phyloP scores from a whole-genome alignment of 2,113 vertebrate genomes.

The Synchiropus splendidus region DNA sequence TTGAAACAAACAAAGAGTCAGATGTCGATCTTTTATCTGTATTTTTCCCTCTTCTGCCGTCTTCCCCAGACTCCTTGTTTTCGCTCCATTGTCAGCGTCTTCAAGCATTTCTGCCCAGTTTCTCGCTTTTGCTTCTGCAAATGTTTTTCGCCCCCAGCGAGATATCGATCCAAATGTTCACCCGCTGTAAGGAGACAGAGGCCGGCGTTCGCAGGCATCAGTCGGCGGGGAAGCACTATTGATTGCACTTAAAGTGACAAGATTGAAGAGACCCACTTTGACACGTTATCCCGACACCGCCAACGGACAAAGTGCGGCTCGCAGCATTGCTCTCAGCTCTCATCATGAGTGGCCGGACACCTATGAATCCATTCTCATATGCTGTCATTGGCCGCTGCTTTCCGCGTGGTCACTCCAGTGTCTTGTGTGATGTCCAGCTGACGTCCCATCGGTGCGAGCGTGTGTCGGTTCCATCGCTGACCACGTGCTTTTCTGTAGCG shows the following conservation, averaged over 20 bases:
- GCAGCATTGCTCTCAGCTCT: constrained; percentile 34
- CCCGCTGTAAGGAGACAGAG: constrained; percentile 17
- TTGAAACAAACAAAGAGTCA: too few relatives aligned
- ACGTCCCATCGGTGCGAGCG: too few relatives aligned
- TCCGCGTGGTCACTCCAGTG: too few relatives aligned
- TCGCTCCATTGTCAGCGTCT: too few relatives aligned
- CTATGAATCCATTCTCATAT: constrained; percentile 32
- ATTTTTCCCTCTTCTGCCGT: too few relatives aligned
- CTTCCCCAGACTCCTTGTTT: too few relatives aligned
- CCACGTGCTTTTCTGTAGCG: too few relatives aligned
- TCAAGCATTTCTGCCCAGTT: constrained; percentile 18
- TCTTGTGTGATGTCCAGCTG: too few relatives aligned
- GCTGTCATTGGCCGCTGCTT: too few relatives aligned
- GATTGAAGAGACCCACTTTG: constrained; percentile 57
- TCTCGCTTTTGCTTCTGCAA: constrained; percentile 24
- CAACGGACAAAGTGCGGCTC: constrained; percentile 32
- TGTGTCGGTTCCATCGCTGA: too few relatives aligned
- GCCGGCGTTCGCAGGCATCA: constrained; percentile 32
- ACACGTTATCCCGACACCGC: constrained; percentile 47
- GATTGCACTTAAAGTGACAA: constrained; percentile 63
- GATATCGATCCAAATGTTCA: constrained; percentile 54
- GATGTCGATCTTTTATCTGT: too few relatives aligned
- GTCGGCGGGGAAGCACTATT: constrained; percentile 44
- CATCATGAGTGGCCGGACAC: constrained; percentile 24
- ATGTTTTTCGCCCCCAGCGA: constrained; percentile 34